These are phyloP conservation scores for Epinotia nisella DNA, from an alignment of 2,888 invertebrate species.

Conservation along the genomic window DNA sequence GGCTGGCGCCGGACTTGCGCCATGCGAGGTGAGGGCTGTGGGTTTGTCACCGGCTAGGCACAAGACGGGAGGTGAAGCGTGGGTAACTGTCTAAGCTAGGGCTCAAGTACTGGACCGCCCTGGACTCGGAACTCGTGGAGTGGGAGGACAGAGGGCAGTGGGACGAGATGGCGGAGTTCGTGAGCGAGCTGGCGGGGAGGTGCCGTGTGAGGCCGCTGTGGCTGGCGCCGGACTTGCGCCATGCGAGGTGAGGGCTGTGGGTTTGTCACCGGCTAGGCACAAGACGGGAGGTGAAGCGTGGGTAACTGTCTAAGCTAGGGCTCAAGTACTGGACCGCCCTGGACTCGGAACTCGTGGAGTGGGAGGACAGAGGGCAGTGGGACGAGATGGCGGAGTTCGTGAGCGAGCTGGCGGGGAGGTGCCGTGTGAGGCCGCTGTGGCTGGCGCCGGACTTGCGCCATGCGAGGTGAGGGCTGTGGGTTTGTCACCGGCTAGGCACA, in stretches of 20 bases:
- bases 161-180: slow-evolving; percentile 85
- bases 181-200: slow-evolving; percentile 82
- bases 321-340: slow-evolving; percentile 87
- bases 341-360: slow-evolving; percentile 85
- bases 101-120: slow-evolving; percentile 86
- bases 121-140: slow-evolving; percentile 85
- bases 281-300: too few relatives aligned
- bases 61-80: too few relatives aligned
- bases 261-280: slow-evolving; percentile 54
- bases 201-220: slow-evolving; percentile 85
- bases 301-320: slow-evolving; percentile 85
- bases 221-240: slow-evolving; percentile 86
- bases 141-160: slow-evolving; percentile 83
- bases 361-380: slow-evolving; percentile 83
- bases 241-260: slow-evolving; percentile 16
- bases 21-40: slow-evolving; percentile 76
- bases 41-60: slow-evolving; percentile 54
- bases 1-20: slow-evolving; percentile 87
- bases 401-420: slow-evolving; percentile 81
- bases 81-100: slow-evolving; percentile 85
- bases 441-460: slow-evolving; percentile 86
- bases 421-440: slow-evolving; percentile 86
- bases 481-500: too few relatives aligned
- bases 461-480: slow-evolving; percentile 77
- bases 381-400: slow-evolving; percentile 85